Evolutionary conservation across 2,113 vertebrate species (phyloP).

Genomic region (Addax nasomaculatus): DNA sequence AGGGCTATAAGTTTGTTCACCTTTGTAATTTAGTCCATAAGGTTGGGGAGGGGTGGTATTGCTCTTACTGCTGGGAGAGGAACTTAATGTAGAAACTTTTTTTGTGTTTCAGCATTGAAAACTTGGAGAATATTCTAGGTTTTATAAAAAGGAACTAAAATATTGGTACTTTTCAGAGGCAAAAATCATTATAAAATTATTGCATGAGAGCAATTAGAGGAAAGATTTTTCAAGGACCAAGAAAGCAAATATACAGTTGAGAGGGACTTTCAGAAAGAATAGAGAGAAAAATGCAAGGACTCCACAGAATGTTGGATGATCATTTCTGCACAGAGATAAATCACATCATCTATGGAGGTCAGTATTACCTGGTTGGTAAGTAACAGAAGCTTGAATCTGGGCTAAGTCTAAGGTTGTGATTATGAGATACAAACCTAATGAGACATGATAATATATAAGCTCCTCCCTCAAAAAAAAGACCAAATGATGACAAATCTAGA

Average conservation of each 20-base stretch:
- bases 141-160: not conserved
- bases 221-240: not conserved
- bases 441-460: not conserved
- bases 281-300: not conserved
- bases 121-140: not conserved
- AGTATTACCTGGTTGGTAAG: not conserved
- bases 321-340: not conserved
- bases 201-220: not conserved
- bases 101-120: not conserved
- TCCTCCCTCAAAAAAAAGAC: not conserved
- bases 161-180: not conserved
- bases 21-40: not conserved
- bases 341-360: not conserved
- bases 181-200: not conserved
- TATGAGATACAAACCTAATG: not conserved
- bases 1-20: not conserved
- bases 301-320: not conserved
- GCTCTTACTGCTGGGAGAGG: accelerated
- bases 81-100: not conserved
- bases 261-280: not conserved
- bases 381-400: not conserved
- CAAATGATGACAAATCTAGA: not conserved
- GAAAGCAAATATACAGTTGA: not conserved
- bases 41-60: not conserved
- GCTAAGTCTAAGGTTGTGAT: not conserved